Percentiles rank a stretch among this genome's conserved stretches.
Evolutionary conservation across 2,113 vertebrate genomes (phyloP).

Genomic region (Ctenodactylus gundi): DNA sequence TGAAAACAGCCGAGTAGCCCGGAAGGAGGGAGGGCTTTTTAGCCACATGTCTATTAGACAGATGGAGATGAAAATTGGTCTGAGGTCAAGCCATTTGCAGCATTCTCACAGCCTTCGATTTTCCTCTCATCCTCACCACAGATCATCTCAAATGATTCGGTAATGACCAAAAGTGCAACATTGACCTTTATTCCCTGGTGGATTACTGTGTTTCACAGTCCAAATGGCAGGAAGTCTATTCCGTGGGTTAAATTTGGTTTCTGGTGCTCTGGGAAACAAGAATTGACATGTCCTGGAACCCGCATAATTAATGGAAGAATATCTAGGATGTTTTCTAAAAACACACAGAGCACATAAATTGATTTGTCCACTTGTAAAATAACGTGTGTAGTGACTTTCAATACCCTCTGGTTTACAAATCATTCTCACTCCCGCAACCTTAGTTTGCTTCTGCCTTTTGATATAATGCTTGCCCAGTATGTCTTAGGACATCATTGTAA

Average conservation of each 20-base stretch:
- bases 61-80: slow-evolving; percentile 86
- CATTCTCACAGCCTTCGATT: slow-evolving; percentile 84
- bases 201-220: slow-evolving; percentile 85
- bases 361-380: slow-evolving; percentile 69
- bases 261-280: slow-evolving; percentile 74
- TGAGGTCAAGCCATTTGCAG: slow-evolving; percentile 87
- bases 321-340: slow-evolving; percentile 69
- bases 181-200: slow-evolving; percentile 85
- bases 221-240: slow-evolving; percentile 86
- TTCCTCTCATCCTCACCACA: slow-evolving; percentile 81
- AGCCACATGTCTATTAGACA: slow-evolving; percentile 79
- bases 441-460: not conserved
- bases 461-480: not conserved
- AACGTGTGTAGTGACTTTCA: slow-evolving; percentile 33
- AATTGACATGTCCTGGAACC: slow-evolving; percentile 71
- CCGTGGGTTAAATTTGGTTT: slow-evolving; percentile 67
- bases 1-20: slow-evolving; percentile 68
- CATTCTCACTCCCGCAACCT: not conserved
- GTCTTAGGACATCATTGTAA: not conserved
- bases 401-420: slow-evolving; percentile 4
- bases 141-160: slow-evolving; percentile 87
- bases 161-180: slow-evolving; percentile 88
- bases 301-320: slow-evolving; percentile 71
- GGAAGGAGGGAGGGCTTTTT: slow-evolving; percentile 77
- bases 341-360: slow-evolving; percentile 48